Evolutionary conservation across 2,797 vertebrate species (phyloP).

Genomic region (Anomalospiza imberbis): DNA sequence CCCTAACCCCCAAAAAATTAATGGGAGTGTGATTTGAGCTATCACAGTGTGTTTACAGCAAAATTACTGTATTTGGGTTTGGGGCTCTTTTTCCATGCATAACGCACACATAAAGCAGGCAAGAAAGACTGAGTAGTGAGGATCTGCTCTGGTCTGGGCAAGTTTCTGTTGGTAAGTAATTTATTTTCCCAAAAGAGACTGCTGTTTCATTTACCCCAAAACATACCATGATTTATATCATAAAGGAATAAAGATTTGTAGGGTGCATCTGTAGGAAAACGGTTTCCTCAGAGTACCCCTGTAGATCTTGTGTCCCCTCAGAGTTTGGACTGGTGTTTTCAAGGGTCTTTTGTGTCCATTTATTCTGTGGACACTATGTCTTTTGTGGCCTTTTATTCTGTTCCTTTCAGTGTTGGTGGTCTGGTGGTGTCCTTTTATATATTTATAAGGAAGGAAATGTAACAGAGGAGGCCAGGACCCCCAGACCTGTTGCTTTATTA

Average conservation of each 20-base stretch:
- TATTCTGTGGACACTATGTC: no score
- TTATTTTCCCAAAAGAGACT: neutral
- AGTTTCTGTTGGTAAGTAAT: neutral
- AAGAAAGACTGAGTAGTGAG: neutral
- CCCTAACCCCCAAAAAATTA: neutral
- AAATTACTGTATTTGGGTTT: neutral
- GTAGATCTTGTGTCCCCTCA: neutral
- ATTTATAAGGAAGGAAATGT: neutral
- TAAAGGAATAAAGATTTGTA: neutral
- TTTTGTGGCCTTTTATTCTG: neutral
- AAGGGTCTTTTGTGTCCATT: neutral
- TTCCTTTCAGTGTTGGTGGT: neutral
- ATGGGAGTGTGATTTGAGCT: neutral
- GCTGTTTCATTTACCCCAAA: neutral
- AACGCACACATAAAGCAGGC: neutral
- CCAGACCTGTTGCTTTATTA: accelerated
- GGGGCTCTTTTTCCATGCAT: neutral
- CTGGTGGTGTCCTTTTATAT: neutral
- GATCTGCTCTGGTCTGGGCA: neutral
- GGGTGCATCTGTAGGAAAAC: neutral
- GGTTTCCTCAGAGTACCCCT: neutral
- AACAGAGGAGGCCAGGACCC: neutral
- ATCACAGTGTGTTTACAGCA: neutral
- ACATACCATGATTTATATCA: neutral
- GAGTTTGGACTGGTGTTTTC: neutral